Evolutionary conservation across 53 echinoderm and acorn worm genomes (phyloP).

Genomic region (Luidia sarsii): DNA sequence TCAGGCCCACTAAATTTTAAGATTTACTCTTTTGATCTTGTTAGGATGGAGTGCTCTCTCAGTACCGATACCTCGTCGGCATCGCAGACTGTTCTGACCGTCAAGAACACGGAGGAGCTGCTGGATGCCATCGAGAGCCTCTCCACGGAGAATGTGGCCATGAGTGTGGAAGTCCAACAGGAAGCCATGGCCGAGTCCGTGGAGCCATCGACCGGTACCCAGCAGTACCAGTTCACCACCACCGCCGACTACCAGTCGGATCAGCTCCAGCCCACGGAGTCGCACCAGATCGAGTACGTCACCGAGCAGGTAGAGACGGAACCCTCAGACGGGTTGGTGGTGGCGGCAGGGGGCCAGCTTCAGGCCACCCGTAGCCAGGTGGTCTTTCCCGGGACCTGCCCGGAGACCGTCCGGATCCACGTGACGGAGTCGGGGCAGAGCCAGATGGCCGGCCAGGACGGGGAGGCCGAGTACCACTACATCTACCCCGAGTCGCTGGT

Average conservation of each 20-base stretch:
- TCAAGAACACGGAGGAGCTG: slow-evolving; percentile 47
- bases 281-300: slow-evolving; percentile 41
- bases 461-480: slow-evolving; percentile 2
- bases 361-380: background rate
- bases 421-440: slow-evolving; percentile 16
- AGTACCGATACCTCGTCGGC: slow-evolving; percentile 6
- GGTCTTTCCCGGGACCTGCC: slow-evolving; percentile 28
- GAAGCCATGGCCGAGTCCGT: slow-evolving; percentile 14
- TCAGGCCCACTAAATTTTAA: too few relatives aligned
- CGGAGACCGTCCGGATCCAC: slow-evolving; percentile 7
- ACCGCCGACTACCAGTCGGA: slow-evolving; percentile 27
- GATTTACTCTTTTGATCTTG: too few relatives aligned
- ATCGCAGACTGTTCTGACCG: slow-evolving; percentile 29
- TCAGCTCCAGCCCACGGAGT: background rate
- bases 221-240: slow-evolving; percentile 32
- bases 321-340: background rate
- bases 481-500: slow-evolving; percentile 33
- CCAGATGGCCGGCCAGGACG: background rate
- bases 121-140: slow-evolving; percentile 46
- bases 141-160: slow-evolving; percentile 42
- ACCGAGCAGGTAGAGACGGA: slow-evolving; percentile 34
- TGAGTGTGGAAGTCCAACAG: slow-evolving; percentile 47
- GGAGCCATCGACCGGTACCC: slow-evolving; percentile 18
- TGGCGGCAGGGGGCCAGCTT: background rate
- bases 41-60: slow-evolving; percentile 28